Evolutionary conservation across 92 coral and sea anemone species (phyloP).

Genomic region (Isaurus tuberculatus): DNA sequence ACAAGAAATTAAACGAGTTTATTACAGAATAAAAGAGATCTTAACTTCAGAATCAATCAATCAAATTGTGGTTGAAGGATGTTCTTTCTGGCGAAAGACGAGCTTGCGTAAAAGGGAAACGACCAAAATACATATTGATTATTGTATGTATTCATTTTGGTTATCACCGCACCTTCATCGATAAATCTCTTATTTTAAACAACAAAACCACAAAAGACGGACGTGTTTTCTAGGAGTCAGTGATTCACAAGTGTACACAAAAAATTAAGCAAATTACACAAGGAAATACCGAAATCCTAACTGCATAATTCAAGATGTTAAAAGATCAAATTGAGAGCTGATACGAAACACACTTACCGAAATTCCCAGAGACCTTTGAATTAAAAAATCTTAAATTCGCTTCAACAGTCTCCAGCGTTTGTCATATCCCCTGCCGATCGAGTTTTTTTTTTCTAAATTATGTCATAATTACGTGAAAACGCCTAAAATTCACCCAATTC

Average conservation of each 20-base stretch:
- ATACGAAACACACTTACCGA: constrained; percentile 29
- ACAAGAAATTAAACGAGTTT: neutral
- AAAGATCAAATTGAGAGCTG: neutral
- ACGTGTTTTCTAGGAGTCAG: neutral
- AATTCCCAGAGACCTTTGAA: neutral
- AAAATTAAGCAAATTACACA: neutral
- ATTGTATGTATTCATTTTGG: neutral
- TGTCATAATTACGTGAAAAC: constrained; percentile 1
- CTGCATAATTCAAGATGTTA: neutral
- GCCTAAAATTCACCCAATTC: neutral
- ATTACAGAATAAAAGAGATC: neutral
- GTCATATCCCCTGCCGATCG: neutral
- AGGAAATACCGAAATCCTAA: constrained; percentile 7
- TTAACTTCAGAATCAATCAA: neutral
- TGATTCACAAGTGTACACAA: neutral
- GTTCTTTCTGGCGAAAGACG: neutral
- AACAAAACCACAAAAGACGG: neutral
- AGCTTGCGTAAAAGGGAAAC: neutral
- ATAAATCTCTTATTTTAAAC: neutral
- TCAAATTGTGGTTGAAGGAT: constrained; percentile 4
- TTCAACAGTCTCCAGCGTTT: constrained; percentile 3
- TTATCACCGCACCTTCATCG: neutral
- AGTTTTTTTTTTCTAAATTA: neutral
- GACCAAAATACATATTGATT: neutral
- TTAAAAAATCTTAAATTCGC: neutral